These are phyloP conservation scores for Stegana nigrithorax DNA, from an alignment of 2,888 invertebrate species.

Conservation along the genomic window DNA sequence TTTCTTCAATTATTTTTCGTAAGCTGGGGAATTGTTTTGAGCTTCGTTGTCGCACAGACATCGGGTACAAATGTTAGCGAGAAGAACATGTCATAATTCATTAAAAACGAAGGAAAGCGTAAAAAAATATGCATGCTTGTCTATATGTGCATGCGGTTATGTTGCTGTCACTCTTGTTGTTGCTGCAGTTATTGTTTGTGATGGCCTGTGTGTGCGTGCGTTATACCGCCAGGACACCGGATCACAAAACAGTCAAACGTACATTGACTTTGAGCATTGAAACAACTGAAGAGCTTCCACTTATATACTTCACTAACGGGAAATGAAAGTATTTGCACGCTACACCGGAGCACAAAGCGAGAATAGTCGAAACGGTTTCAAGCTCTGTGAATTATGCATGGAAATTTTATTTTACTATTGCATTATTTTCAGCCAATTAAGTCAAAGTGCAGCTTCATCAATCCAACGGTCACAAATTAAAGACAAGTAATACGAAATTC, in stretches of 20 bases:
- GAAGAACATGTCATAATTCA: slow-evolving; percentile 59
- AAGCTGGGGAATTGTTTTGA: no score
- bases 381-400: no score
- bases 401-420: no score
- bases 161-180: slow-evolving; percentile 28
- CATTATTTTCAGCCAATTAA: no score
- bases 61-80: neutral
- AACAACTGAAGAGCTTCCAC: neutral
- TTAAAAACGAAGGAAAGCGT: slow-evolving; percentile 49
- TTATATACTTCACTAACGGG: neutral
- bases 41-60: neutral
- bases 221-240: slow-evolving; percentile 1
- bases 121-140: slow-evolving; percentile 23
- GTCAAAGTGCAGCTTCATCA: no score
- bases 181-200: no score
- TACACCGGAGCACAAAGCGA: no score
- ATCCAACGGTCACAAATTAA: no score
- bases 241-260: slow-evolving; percentile 16
- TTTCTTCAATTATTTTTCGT: slow-evolving; percentile 41
- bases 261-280: slow-evolving; percentile 36
- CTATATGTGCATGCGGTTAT: slow-evolving; percentile 20
- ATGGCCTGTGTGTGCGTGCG: neutral
- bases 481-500: no score
- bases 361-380: no score
- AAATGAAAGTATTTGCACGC: neutral